Evolutionary conservation across 2,888 invertebrate species (phyloP), one percentile per base, ranked within the genome.

Genomic region (Drosophila mulleri): DNA sequence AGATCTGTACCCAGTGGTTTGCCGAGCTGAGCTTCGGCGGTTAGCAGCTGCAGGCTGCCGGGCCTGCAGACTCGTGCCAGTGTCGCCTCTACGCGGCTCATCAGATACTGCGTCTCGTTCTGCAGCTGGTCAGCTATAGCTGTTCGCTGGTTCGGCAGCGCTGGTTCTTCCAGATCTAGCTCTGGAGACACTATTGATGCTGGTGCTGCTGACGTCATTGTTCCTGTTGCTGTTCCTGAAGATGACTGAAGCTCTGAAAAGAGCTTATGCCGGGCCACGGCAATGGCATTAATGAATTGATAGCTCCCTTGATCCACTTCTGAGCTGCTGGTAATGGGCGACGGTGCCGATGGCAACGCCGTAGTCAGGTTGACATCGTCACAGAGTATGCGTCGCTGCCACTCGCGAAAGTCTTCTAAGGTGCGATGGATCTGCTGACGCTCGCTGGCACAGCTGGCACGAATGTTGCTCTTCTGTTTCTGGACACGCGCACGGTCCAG

Each of bases 401-500:
- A 80, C 8, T 72, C 66, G 37, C 52, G 61, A 20, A 63, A 80
- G 45, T 26, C 72, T 44, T 76, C 79, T 53, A 73, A 32, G 14
- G 54, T 75, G 29, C 56, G 71, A n/a, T 82, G 62, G 7, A 82
- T 59, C 12, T 85, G 70, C 37, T 75, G 60, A 5, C 69, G 79
- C 14, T 77, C 88, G 2, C 70, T 64, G 2, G 67, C 65, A 63
- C 83, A 88, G 47, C 67, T 80, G 60, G 56, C 18, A 65, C 72
- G 62, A 32, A 81, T 42, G 62, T 77, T 44, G 64, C 70, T 67
- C 29, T 53, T 45, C 32, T 50, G 16, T n/a, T 78, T 73, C 8
- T 88, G 75, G 4, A 61, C 47, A 5, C 81, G 77, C 42, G 89
- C 86, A 12, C 84, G 80, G 42, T 91, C 88, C 56, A 93, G 53